Conservation (phyloP, 1,140 invertebrate species). For the Ips typographus region DNA sequence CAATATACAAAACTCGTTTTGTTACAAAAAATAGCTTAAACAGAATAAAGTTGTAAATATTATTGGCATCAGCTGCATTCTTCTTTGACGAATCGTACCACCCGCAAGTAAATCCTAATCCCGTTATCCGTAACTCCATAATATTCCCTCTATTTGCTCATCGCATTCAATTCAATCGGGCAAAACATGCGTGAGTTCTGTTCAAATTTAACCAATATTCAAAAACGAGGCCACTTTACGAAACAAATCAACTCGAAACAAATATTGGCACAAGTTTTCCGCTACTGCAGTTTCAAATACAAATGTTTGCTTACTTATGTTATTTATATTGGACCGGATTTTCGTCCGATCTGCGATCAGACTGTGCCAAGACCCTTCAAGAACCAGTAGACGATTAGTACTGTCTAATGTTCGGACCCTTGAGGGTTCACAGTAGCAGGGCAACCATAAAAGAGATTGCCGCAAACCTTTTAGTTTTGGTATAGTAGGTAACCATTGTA, state of each 20-base stretch:
- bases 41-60: too few species aligned
- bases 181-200: constrained; percentile 20
- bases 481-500: constrained; percentile 41
- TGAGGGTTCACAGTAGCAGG: constrained; percentile 35
- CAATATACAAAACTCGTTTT: too few species aligned
- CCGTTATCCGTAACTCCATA: constrained; percentile 25
- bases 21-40: too few species aligned
- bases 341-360: constrained; percentile 7
- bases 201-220: constrained; percentile 33
- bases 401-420: constrained; percentile 11
- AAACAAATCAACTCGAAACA: constrained; percentile 41
- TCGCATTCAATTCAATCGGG: constrained; percentile 17
- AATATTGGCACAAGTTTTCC: constrained; percentile 46
- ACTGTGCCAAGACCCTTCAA: constrained; percentile 13
- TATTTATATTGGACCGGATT: constrained; percentile 43
- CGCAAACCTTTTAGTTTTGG: constrained; percentile 46
- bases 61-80: too few species aligned
- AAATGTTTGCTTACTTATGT: constrained; percentile 46
- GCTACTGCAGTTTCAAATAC: constrained; percentile 44
- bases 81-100: background rate
- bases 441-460: constrained; percentile 40
- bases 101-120: constrained; percentile 8
- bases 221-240: constrained; percentile 32
- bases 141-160: constrained; percentile 28
- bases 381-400: background rate